These are phyloP conservation scores for Drosophila sp. DNA, from an alignment of 1,140 invertebrate genomes.

Conservation along the genomic window DNA sequence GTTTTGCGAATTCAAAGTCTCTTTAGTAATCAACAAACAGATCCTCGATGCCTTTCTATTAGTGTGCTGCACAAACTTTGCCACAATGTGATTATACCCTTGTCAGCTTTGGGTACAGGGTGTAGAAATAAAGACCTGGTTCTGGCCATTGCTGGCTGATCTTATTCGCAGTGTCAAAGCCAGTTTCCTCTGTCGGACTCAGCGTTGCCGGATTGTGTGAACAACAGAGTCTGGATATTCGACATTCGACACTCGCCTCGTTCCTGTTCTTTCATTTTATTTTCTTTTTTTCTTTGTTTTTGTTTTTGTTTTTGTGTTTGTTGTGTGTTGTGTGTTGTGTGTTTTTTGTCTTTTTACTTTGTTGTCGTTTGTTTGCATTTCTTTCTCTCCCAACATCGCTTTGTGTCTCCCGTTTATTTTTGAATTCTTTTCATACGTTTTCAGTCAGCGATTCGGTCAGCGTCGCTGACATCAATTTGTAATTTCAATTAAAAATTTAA, in stretches of 20 bases:
- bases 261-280: not conserved
- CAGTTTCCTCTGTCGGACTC: not conserved
- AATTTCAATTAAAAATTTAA: constrained; percentile 81
- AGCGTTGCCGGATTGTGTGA: constrained; percentile 30
- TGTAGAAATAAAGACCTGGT: no score
- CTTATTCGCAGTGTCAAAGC: constrained; percentile 45
- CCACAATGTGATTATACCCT: no score
- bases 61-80: no score
- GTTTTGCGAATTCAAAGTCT: no score
- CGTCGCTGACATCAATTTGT: constrained; percentile 68
- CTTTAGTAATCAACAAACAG: no score
- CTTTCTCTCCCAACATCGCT: not conserved
- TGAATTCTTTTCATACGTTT: constrained; percentile 31
- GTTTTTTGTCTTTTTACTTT: constrained; percentile 1
- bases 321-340: no score
- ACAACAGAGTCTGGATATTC: constrained; percentile 31
- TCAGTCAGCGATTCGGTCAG: constrained; percentile 26
- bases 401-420: constrained; percentile 8
- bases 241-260: constrained; percentile 14
- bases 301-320: not conserved
- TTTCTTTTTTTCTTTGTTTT: not conserved
- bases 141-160: constrained; percentile 36
- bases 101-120: no score
- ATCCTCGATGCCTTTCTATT: no score
- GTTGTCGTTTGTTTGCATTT: constrained; percentile 20